Evolutionary conservation across 2,888 invertebrate genomes (phyloP).

Genomic region (Rhagophthalmus giganteus): DNA sequence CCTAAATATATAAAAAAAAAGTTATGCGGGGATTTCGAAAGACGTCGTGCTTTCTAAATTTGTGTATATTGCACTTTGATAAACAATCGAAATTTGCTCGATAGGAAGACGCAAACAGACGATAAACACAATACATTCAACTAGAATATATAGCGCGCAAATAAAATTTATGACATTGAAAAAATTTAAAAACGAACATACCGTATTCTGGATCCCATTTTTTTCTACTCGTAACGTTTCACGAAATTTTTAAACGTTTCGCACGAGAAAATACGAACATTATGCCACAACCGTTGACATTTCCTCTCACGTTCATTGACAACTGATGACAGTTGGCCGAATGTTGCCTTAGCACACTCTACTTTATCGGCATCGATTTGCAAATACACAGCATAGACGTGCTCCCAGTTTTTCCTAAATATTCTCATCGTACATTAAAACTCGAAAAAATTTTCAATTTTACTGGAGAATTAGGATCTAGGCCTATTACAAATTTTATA

Average conservation of each 20-base stretch:
- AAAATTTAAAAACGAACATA: conserved; percentile 36
- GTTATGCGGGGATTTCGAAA: background rate
- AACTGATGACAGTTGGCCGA: conserved; percentile 16
- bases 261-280: conserved; percentile 9
- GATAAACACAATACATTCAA: background rate
- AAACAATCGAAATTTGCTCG: background rate
- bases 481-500: too few relatives aligned
- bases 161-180: background rate
- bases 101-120: background rate
- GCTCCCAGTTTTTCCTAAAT: too few relatives aligned
- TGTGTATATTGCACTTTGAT: background rate
- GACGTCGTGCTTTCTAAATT: background rate
- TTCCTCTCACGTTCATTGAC: conserved; percentile 21
- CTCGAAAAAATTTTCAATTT: too few relatives aligned
- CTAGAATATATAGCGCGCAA: too few relatives aligned
- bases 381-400: background rate
- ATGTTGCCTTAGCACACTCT: background rate
- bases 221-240: conserved; percentile 19
- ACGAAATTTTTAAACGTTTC: conserved; percentile 7
- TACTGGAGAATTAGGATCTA: too few relatives aligned
- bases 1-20: conserved; percentile 54
- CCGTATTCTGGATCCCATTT: conserved; percentile 61
- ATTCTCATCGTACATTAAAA: too few relatives aligned
- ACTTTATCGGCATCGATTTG: conserved; percentile 1
- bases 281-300: conserved; percentile 15